phyloP scores from a whole-genome alignment of 2,797 vertebrate genomes.

The Saguinus oedipus region DNA sequence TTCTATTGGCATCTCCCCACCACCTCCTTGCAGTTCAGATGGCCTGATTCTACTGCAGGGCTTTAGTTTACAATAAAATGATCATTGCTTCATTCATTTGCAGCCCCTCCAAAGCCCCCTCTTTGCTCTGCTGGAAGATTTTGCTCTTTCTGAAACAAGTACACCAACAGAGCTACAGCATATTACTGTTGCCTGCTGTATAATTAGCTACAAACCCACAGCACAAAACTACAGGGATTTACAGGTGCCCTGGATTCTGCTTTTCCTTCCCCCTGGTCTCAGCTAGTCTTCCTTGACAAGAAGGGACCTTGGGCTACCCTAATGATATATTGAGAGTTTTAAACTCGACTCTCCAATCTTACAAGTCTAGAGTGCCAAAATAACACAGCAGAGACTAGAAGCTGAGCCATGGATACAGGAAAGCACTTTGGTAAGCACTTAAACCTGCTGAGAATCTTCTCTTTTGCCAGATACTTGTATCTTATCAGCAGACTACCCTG shows the following conservation, averaged over 20 bases:
- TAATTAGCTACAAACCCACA: conserved; percentile 84
- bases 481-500: neutral
- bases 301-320: conserved; percentile 77
- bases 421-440: conserved; percentile 67
- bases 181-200: conserved; percentile 81
- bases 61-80: conserved; percentile 84
- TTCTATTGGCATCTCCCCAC: conserved; percentile 75
- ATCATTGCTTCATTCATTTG: conserved; percentile 81
- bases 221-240: conserved; percentile 82
- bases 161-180: conserved; percentile 78
- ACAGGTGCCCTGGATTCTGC: conserved; percentile 80
- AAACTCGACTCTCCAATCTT: conserved; percentile 51
- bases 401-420: conserved; percentile 59
- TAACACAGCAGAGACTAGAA: conserved; percentile 59
- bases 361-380: conserved; percentile 58
- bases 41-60: conserved; percentile 76
- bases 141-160: conserved; percentile 80
- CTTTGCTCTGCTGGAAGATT: conserved; percentile 81
- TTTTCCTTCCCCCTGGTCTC: conserved; percentile 56
- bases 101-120: conserved; percentile 78
- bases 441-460: conserved; percentile 66
- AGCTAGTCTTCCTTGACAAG: conserved; percentile 71
- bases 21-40: conserved; percentile 79
- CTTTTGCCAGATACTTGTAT: conserved; percentile 67
- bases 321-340: conserved; percentile 63